These are phyloP conservation scores for Erebia epiphron DNA, from an alignment of 2,888 invertebrate genomes.

Conservation along the genomic window DNA sequence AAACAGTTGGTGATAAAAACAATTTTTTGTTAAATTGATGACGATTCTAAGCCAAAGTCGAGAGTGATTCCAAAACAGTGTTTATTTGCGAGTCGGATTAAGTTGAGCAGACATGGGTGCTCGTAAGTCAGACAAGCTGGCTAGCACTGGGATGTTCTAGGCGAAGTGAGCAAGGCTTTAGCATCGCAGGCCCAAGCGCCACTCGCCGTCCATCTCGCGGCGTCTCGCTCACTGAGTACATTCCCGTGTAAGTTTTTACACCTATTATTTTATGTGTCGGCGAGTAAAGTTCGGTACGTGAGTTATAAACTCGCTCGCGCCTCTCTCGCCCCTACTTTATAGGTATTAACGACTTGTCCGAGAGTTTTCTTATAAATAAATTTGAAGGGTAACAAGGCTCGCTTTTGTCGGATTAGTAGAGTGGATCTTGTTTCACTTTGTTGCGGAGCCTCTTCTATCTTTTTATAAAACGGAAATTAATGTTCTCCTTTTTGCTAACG, in stretches of 20 bases:
- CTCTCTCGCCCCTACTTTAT: constrained; percentile 83
- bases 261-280: constrained; percentile 84
- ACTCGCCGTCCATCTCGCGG: constrained; percentile 73
- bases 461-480: constrained; percentile 72
- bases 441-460: constrained; percentile 76
- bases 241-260: constrained; percentile 83
- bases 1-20: background rate
- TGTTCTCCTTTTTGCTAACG: constrained; percentile 43
- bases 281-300: constrained; percentile 84
- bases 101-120: constrained; percentile 5
- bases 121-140: constrained; percentile 20
- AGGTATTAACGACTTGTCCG: constrained; percentile 84
- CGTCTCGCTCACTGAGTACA: constrained; percentile 81
- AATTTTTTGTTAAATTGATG: background rate
- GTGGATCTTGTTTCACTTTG: constrained; percentile 83
- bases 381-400: constrained; percentile 84
- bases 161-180: constrained; percentile 43
- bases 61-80: constrained; percentile 8
- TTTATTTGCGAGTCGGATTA: constrained; percentile 1
- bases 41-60: constrained; percentile 1
- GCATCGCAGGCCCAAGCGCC: constrained; percentile 29
- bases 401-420: constrained; percentile 83
- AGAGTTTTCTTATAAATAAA: constrained; percentile 84
- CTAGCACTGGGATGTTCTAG: constrained; percentile 43
- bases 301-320: constrained; percentile 83